Base-by-base conservation (phyloP, 1,140 invertebrate species). In the Aphaenogaster rudis region DNA sequence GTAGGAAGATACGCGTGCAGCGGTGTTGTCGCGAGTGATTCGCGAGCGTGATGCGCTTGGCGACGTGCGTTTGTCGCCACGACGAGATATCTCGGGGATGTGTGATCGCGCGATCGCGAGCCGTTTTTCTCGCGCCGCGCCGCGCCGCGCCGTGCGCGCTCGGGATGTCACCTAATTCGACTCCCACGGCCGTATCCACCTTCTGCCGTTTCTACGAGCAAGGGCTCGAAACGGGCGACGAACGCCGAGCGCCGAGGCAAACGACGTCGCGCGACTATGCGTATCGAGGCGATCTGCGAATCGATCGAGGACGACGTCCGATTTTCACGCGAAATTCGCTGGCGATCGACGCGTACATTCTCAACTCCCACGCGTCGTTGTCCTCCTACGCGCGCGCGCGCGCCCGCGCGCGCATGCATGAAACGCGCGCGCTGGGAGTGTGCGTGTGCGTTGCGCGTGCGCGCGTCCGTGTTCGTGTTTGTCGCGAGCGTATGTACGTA, bases 1-100 rank as follows among this genome's bases (percentile, higher is more conserved):
- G 97, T 98, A 96, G 81, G 92, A 88, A 88, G n/a, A 71, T 17
- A 42, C 6, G 54, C 78, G 61, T 36, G 54, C 7, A 13, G 50
- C 28, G 48, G 21, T 13, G 36, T 7, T 9, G 36, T 4, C 15
- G 45, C 45, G 28, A 13, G 4, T 48, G 28, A 28, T 8, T n/a
- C 21, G 28, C 28, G 42, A 50, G 48, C 48, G 50, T 39, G 15
- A n/a, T 28, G 36, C 13, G 4, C 28, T 28, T 28, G 28, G 28
- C 0, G 9, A 63, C 13, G n/a, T n/a, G 36, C 13, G 33, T n/a
- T 54, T n/a, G 74, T 21, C 54, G 7, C 0, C 15, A 11, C 36
- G n/a, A 36, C 21, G 28, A 21, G 28, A 21, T 64, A 52, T 48
- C 9, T 39, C 45, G 28, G 48, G 88, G 54, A 67, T 50, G 28